phyloP scores from a whole-genome alignment of 1,140 invertebrate genomes.

The Drosophila nannoptera region DNA sequence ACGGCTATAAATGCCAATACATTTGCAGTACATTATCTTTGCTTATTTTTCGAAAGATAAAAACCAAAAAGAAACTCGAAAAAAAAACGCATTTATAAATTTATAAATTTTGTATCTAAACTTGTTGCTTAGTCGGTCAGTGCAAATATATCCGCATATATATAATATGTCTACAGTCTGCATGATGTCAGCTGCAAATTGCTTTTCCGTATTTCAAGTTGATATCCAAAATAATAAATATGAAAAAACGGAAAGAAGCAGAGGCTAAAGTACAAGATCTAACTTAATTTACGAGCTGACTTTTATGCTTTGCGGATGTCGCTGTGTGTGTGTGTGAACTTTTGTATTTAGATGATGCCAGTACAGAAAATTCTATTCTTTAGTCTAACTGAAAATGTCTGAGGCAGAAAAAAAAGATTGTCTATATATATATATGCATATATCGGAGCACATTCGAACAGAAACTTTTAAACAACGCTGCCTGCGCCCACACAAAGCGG shows the following conservation, averaged over 20 bases:
- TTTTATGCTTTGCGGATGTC: conserved; percentile 6
- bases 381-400: conserved; percentile 33
- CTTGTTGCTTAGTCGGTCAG: conserved; percentile 16
- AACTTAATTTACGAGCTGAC: conserved; percentile 62
- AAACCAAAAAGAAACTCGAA: conserved; percentile 36
- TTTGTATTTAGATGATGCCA: conserved; percentile 66
- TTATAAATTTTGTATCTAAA: conserved; percentile 12
- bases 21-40: conserved; percentile 53
- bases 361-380: conserved; percentile 33
- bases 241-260: conserved; percentile 7
- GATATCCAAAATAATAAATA: conserved; percentile 49
- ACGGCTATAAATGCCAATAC: conserved; percentile 22
- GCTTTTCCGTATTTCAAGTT: conserved; percentile 71
- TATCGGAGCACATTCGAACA: background rate
- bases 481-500: conserved; percentile 56
- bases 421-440: conserved; percentile 19
- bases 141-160: conserved; percentile 4
- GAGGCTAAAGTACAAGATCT: conserved; percentile 36
- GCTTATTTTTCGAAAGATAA: conserved; percentile 48
- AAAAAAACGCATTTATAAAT: conserved; percentile 41
- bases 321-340: conserved; percentile 20
- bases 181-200: conserved; percentile 74
- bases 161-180: conserved; percentile 12
- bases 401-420: conserved; percentile 33
- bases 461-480: conserved; percentile 41